A percentile compares a stretch with the other conserved stretches of the same genome.
phyloP scores from a whole-genome alignment of 2,797 vertebrate species.

The Agapornis canus region DNA sequence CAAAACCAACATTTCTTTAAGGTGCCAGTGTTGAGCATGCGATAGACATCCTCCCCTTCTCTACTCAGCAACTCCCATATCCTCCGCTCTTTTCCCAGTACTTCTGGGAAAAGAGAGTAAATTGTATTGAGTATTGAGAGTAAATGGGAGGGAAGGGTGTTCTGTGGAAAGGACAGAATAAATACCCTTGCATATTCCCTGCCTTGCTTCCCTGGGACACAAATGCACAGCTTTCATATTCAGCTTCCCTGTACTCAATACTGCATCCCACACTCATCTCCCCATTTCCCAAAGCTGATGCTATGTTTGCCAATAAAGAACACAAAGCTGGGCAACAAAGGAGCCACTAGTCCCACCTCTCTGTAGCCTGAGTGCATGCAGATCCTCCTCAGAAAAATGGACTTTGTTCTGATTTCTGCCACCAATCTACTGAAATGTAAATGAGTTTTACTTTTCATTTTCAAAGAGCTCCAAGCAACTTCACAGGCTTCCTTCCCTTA shows the following conservation, averaged over 20 bases:
- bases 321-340: not conserved
- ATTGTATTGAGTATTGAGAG: too few species aligned
- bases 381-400: not conserved
- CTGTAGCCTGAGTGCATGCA: not conserved
- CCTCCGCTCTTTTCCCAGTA: not conserved
- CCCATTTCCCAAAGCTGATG: rapidly evolving
- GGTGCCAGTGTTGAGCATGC: not conserved
- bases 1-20: not conserved
- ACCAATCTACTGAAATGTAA: not conserved
- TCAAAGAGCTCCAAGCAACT: not conserved
- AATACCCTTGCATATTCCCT: not conserved
- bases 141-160: not conserved
- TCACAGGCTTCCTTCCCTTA: not conserved
- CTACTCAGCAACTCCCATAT: not conserved
- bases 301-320: not conserved
- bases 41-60: not conserved
- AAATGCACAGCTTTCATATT: not conserved
- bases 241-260: not conserved
- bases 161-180: not conserved
- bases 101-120: too few species aligned
- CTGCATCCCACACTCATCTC: not conserved
- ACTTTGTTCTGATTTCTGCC: not conserved
- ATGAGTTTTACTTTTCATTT: not conserved
- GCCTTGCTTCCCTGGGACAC: not conserved
- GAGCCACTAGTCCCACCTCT: not conserved